Evolutionary conservation across 1,140 invertebrate genomes (phyloP).

Genomic region (Bombus huntii): DNA sequence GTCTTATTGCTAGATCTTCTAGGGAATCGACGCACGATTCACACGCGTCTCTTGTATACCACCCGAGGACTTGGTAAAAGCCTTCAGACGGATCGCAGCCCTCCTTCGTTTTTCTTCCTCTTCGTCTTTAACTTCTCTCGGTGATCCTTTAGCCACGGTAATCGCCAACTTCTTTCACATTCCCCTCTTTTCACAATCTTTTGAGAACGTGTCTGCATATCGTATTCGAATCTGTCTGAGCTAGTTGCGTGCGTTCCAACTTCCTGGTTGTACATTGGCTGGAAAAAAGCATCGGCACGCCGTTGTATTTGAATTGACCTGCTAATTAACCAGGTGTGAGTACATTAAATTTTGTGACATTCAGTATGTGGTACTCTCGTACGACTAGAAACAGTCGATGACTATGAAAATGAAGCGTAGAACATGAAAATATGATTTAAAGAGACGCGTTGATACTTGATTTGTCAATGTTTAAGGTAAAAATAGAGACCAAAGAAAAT

Average conservation of each 20-base stretch:
- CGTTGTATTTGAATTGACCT: too few species aligned
- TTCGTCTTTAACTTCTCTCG: constrained; percentile 2
- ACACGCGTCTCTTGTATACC: constrained; percentile 17
- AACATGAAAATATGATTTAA: too few species aligned
- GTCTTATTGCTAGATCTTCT: constrained; percentile 6
- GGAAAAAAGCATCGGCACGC: too few species aligned
- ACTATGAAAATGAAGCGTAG: too few species aligned
- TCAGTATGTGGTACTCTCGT: too few species aligned
- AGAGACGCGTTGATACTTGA: too few species aligned
- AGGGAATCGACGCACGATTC: constrained; percentile 38
- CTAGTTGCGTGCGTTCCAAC: neutral
- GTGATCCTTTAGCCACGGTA: constrained; percentile 23
- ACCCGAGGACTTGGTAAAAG: neutral
- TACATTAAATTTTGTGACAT: too few species aligned
- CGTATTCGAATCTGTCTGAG: constrained; percentile 71
- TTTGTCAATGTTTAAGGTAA: too few species aligned
- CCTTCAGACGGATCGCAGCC: constrained; percentile 13
- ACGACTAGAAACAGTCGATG: rapidly evolving
- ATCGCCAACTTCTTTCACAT: constrained; percentile 53
- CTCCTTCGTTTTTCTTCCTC: neutral
- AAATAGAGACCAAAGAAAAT: too few species aligned
- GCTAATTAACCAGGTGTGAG: too few species aligned
- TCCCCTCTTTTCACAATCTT: constrained; percentile 42
- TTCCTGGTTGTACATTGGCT: neutral
- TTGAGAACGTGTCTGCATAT: constrained; percentile 67